Base-by-base conservation (phyloP, 1,140 invertebrate species). In the Papilio polyxenes region DNA sequence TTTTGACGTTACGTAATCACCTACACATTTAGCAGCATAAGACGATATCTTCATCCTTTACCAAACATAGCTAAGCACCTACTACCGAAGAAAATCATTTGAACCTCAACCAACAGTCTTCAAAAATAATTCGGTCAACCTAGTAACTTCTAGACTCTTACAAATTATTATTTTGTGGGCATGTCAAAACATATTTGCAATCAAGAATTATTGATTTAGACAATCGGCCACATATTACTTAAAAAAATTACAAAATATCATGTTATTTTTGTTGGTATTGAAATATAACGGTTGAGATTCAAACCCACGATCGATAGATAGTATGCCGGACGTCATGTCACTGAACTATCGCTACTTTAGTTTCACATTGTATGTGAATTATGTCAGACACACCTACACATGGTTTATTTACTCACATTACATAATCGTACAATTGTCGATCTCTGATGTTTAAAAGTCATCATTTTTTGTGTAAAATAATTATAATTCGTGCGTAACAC, bases 1-100 rank as follows among this genome's bases (percentile, higher is more conserved):
- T 65, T 72, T 72, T 72, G 65, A 72, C 31, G 10, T 80, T 80
- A 80, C 51, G 59, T 80, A 65, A 80, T 80, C 31, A 44, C 48
- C 44, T 62, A 59, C 9, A 62, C 3, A 31, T 11, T 31, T 65
- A 31, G 11, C 31, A 13, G 8, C 8, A 65, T 20, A 51, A 8
- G 17, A 17, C 17, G 3, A 20, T 20, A 20, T 59, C 56, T 59
- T 56, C 53, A 59, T 59, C 17, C 56, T 59, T 59, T 20, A 44
- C 40, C 7, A 53, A 53, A 53, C 51, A 13, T 53, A 17, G 15
- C 51, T 1, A 53, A 53, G 7, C 7, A 44, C 40, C 40, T 44
- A 44, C 40, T 44, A 2, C 7, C 3, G 40, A 51, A 51, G 10
- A 13, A 51, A 51, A 31, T 31, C 23, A 31, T 31, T 31, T 31